These are phyloP conservation scores for Palaemon carinicauda DNA, from an alignment of 1,140 invertebrate genomes.

Conservation along the genomic window DNA sequence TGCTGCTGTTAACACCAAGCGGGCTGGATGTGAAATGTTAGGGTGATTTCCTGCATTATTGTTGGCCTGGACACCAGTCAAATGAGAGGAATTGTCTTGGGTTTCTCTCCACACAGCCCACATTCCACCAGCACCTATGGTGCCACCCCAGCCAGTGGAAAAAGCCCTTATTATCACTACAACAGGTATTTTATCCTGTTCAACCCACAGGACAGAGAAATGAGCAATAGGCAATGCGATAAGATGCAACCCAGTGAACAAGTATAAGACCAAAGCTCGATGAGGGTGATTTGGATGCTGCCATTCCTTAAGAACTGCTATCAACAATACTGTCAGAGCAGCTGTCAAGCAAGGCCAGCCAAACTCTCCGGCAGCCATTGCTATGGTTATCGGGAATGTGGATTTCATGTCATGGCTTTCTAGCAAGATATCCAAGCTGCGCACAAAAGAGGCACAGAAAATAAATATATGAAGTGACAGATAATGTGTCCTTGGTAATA, in stretches of 20 bases:
- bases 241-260: conserved; percentile 10
- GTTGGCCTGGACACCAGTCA: background rate
- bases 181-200: background rate
- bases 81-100: background rate
- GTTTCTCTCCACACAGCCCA: conserved; percentile 32
- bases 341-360: conserved; percentile 37
- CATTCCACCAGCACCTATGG: conserved; percentile 27
- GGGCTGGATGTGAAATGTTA: background rate
- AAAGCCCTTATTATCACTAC: background rate
- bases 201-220: background rate
- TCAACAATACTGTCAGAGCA: conserved; percentile 6
- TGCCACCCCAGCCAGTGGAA: conserved; percentile 12
- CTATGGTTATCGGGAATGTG: background rate
- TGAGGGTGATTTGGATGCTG: background rate
- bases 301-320: background rate
- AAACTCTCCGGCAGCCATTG: conserved; percentile 11
- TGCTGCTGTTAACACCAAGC: conserved; percentile 8
- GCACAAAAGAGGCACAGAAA: background rate
- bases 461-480: conserved; percentile 26
- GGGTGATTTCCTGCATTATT: background rate
- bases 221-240: background rate
- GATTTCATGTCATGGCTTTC: background rate
- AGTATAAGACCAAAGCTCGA: background rate
- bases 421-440: conserved; percentile 26
- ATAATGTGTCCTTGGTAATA: conserved; percentile 17